phyloP scores from a whole-genome alignment of 1,140 invertebrate genomes.

The Ceratina australensis region DNA sequence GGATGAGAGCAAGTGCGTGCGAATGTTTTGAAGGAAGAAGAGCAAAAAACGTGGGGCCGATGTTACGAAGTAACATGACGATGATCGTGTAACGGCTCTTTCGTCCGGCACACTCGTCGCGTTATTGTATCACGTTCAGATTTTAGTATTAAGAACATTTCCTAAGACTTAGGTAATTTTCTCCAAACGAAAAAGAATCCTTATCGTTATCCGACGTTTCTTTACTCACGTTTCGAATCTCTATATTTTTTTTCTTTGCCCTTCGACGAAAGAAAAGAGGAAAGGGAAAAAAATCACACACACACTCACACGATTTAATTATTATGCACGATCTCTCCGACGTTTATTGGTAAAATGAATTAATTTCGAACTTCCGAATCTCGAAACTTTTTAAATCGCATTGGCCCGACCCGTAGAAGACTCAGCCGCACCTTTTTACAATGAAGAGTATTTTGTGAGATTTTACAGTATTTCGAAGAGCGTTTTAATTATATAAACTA shows the following conservation, averaged over 20 bases:
- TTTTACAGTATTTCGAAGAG: constrained; percentile 79
- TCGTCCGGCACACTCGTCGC: constrained; percentile 60
- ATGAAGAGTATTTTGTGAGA: constrained; percentile 78
- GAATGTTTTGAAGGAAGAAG: constrained; percentile 28
- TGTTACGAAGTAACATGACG: constrained; percentile 9
- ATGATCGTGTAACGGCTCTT: constrained; percentile 36
- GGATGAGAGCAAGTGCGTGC: constrained; percentile 10
- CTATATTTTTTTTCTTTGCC: constrained; percentile 39
- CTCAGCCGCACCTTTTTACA: constrained; percentile 74
- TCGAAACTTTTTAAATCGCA: constrained; percentile 67
- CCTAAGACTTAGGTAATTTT: constrained; percentile 55
- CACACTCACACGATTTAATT: constrained; percentile 47
- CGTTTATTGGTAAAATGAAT: constrained; percentile 35
- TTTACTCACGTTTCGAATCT: constrained; percentile 54
- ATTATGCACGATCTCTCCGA: constrained; percentile 37
- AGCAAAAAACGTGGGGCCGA: not conserved
- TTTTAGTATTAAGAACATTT: constrained; percentile 58
- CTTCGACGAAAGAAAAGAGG: not conserved
- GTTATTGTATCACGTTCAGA: constrained; percentile 44
- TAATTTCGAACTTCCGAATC: constrained; percentile 68
- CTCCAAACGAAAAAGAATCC: constrained; percentile 38
- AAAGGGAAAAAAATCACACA: too few species aligned
- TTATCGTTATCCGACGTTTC: constrained; percentile 46
- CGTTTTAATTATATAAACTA: constrained; percentile 77
- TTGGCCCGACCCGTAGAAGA: constrained; percentile 70